phyloP scores from a whole-genome alignment of 2,888 invertebrate genomes.

The Sympetrum striolatum region DNA sequence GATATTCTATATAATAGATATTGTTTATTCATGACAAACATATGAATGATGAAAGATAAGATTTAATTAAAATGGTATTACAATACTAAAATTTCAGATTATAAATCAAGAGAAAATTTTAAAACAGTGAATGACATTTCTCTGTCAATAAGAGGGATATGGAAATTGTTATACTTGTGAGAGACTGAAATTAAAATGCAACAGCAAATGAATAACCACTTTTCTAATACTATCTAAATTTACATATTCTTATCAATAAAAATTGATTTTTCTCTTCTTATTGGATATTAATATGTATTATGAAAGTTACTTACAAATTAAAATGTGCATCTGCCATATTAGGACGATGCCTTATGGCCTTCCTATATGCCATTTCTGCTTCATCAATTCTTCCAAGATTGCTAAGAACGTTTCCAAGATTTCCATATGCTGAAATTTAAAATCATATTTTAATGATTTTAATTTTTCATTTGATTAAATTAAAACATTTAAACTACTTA shows the following conservation, averaged over 20 bases:
- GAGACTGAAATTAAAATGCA: too few species aligned
- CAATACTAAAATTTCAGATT: neutral
- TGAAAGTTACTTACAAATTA: constrained; percentile 61
- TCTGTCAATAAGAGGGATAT: too few species aligned
- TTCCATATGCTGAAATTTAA: constrained; percentile 61
- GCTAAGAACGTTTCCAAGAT: constrained; percentile 64
- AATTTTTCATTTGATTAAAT: too few species aligned
- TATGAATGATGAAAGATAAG: too few species aligned
- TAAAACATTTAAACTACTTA: too few species aligned
- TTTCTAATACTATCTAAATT: neutral
- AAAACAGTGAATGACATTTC: neutral
- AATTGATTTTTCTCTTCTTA: neutral
- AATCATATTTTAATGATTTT: neutral
- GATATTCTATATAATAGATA: too few species aligned
- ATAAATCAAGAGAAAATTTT: too few species aligned
- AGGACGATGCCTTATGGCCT: constrained; percentile 61
- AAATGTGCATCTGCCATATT: constrained; percentile 69
- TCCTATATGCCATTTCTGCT: constrained; percentile 63
- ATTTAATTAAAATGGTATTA: too few species aligned
- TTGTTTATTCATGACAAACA: neutral
- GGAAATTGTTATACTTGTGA: too few species aligned
- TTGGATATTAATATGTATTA: neutral
- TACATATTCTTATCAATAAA: neutral
- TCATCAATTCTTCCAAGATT: constrained; percentile 58
- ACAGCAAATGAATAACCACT: too few species aligned